Evolutionary conservation across 2,113 vertebrate genomes (phyloP), one percentile per base, ranked within the genome.

Genomic region (Mustelus asterias): DNA sequence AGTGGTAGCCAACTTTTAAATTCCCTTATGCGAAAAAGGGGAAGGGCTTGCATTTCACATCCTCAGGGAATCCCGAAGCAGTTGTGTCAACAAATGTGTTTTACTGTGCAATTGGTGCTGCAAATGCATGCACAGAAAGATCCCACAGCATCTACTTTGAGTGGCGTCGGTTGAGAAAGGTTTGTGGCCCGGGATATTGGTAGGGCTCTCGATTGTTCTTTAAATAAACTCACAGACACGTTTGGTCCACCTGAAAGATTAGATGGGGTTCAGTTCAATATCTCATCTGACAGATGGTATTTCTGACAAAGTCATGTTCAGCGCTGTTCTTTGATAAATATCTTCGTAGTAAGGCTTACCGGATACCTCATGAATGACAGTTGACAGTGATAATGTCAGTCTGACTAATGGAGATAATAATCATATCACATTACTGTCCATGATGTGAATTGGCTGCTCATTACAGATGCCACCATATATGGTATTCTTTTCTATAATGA

Each of bases 351-450:
- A 70, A 95, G 94, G 69, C 94, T 72, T 70, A 70, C 22, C 22
- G 24, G 67, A 95, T 72, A 95, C 67, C 20, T 54, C 24, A 48
- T 95, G 69, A 18, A 6, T 72, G 67, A 94, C 65, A 41, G 63
- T 70, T 70, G 93, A 72, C 41, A 18, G 41, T 16, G 67, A 70
- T 95, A 33, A 72, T 29, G 65, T 95, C 37, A 95, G 67, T 29
- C 41, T 54, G 14, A 14, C 67, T 54, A 95, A 54, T 72, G 69
- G 24, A 95, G 94, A 95, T 93, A 67, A 33, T 44, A 93, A 65
- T 93, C 89, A 93, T 93, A 63, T 37, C 86, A 33, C 86, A 65
- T 63, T 65, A 93, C 22, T 93, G n/a, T 93, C 33, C n/a, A 93
- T 37, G 89, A 65, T 93, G 58, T 8, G 18, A 33, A 67, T 20